Percentiles rank a stretch among this genome's conserved stretches.
Evolutionary conservation across 2,888 invertebrate species (phyloP).

Genomic region (Nemapogon koenigi): DNA sequence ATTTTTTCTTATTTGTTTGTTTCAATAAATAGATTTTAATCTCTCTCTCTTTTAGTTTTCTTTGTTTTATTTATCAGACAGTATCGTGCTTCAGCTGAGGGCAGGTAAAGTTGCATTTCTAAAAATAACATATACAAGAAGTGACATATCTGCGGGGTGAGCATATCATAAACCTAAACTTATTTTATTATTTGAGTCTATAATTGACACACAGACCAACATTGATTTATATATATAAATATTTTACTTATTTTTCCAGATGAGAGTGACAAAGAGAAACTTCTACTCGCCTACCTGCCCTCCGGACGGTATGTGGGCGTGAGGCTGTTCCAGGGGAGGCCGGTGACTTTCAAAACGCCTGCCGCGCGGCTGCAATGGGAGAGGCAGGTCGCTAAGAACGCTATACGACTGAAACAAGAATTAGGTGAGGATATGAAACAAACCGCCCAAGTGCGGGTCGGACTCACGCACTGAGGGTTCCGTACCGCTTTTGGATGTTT

Average conservation of each 20-base stretch:
- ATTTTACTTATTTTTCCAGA: constrained; percentile 22
- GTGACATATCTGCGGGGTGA: too few species aligned
- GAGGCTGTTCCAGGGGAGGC: constrained; percentile 68
- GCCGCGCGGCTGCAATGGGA: constrained; percentile 69
- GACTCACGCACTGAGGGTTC: too few species aligned
- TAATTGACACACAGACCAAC: neutral
- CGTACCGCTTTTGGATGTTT: too few species aligned
- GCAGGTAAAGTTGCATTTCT: too few species aligned
- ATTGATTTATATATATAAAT: neutral
- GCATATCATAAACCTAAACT: neutral
- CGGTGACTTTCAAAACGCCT: constrained; percentile 65
- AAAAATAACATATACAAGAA: too few species aligned
- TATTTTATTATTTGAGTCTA: neutral
- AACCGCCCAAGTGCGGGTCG: too few species aligned
- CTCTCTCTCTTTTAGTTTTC: too few species aligned
- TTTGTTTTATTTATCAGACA: too few species aligned
- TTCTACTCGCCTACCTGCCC: constrained; percentile 68
- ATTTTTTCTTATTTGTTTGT: too few species aligned
- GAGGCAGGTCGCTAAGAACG: constrained; percentile 67
- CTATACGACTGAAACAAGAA: constrained; percentile 67
- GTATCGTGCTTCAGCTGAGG: too few species aligned
- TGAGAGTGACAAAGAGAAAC: constrained; percentile 52
- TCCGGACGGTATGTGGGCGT: constrained; percentile 71
- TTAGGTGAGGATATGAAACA: too few species aligned
- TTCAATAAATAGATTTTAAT: too few species aligned